These are phyloP conservation scores for Athene cunicularia DNA, from an alignment of 2,113 vertebrate genomes.

Conservation along the genomic window DNA sequence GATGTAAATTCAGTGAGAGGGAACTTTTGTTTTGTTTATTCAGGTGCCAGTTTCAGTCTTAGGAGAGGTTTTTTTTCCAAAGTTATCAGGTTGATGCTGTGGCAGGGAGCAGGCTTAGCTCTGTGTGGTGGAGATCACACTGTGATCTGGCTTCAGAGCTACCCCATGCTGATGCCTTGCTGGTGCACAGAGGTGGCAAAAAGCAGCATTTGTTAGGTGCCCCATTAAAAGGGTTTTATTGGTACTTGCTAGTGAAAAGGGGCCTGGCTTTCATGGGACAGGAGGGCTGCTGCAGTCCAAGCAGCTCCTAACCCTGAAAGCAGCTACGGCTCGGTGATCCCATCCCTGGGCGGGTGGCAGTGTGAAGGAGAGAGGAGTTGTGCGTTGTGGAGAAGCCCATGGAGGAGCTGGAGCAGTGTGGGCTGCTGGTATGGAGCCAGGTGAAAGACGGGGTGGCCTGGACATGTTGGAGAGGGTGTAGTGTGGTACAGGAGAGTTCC, in stretches of 20 bases:
- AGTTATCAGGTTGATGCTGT: rapidly evolving
- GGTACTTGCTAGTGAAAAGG: neutral
- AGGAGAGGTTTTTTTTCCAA: neutral
- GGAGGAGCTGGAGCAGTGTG: neutral
- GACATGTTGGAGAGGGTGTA: neutral
- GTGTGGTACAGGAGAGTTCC: neutral
- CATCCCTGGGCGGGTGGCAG: neutral
- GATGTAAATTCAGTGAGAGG: rapidly evolving
- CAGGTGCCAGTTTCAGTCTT: neutral
- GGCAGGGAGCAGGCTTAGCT: neutral
- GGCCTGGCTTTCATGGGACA: neutral
- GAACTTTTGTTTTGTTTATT: neutral
- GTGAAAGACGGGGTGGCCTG: neutral
- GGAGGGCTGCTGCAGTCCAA: neutral
- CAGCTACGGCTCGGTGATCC: rapidly evolving
- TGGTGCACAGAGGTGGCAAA: neutral
- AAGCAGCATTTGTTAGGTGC: neutral
- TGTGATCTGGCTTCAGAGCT: neutral
- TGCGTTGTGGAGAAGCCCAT: rapidly evolving
- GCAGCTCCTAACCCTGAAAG: neutral
- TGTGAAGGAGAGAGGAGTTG: rapidly evolving
- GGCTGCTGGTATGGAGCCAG: neutral
- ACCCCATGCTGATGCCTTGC: neutral
- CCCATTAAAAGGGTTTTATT: neutral
- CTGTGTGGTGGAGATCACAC: neutral